phyloP scores from a whole-genome alignment of 2,888 invertebrate genomes.

The Acronicta psi region DNA sequence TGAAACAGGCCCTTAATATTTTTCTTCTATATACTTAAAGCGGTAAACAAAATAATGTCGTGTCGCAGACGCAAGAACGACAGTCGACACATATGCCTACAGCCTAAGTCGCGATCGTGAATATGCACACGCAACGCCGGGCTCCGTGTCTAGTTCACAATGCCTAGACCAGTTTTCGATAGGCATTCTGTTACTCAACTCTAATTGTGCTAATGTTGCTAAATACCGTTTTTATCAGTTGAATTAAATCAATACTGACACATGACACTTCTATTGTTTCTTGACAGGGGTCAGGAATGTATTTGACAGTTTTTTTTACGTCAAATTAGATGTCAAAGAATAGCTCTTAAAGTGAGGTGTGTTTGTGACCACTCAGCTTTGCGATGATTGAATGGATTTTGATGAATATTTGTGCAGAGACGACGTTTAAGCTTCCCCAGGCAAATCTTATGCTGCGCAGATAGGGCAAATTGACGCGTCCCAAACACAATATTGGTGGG shows the following conservation, averaged over 20 bases:
- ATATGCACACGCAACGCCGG: slow-evolving; percentile 64
- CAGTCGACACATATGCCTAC: slow-evolving; percentile 14
- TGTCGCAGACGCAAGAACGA: slow-evolving; percentile 12
- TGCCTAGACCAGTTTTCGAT: slow-evolving; percentile 57
- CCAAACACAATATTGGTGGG: too few species aligned
- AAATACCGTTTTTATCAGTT: slow-evolving; percentile 46
- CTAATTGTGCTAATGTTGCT: slow-evolving; percentile 47
- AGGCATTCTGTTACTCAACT: slow-evolving; percentile 52
- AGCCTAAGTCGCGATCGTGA: slow-evolving; percentile 52
- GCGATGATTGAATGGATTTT: too few species aligned
- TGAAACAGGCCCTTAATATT: too few species aligned
- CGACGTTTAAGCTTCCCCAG: too few species aligned
- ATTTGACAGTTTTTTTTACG: slow-evolving; percentile 1
- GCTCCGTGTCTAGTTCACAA: slow-evolving; percentile 63
- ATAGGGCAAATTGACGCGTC: too few species aligned
- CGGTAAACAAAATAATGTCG: too few species aligned
- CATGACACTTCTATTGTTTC: slow-evolving; percentile 10
- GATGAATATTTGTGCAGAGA: too few species aligned
- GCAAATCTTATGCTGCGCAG: too few species aligned
- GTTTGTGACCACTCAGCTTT: too few species aligned
- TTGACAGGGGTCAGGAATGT: slow-evolving; percentile 8
- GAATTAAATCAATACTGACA: slow-evolving; percentile 23
- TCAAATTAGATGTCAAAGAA: slow-evolving; percentile 3
- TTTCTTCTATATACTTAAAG: too few species aligned
- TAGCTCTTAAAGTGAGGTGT: too few species aligned